Evolutionary conservation across 2,113 vertebrate genomes (phyloP), one percentile per base, ranked within the genome.

Genomic region (Thymallus thymallus): DNA sequence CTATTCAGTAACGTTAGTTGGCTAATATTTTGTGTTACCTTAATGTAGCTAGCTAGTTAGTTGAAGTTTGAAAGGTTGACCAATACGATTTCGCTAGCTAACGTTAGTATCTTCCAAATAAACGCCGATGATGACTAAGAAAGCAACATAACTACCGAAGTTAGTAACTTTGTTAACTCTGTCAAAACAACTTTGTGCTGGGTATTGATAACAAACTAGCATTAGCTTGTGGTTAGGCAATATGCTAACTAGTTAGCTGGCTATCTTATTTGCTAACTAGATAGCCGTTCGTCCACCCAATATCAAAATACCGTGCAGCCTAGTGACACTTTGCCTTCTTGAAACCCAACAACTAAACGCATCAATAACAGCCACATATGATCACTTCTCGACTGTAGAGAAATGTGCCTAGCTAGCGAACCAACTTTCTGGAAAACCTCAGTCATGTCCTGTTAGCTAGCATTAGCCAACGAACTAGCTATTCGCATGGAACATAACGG

Each of bases 341-440:
- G 56, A 60, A 22, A 1, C 56, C 18, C 56, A 22, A 60, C n/a
- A 60, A 10, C 56, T 60, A 60, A 23, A 60, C n/a, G 18, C 18
- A 22, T 22, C 6, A n/a, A 23, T 60, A 60, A 60, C n/a, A 6
- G 48, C 5, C 56, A 60, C 5, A 5, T 60, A 23, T 60, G 56
- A 23, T 22, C 23, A 5, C 48, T 51, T 51, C 48, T 51, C 16
- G n/a, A n/a, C n/a, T n/a, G n/a, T 51, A 51, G 16, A 41, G 16
- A 51, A 3, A 51, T 51, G 48, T 51, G 1, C 13, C 6, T 63
- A 24, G 61, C 32, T 30, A 23, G 68, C 73, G 18, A 9, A 46
- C 51, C 69, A 91, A 90, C 86, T 88, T 87, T 82, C 66, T 81
- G 73, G 23, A 72, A 71, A 65, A 1, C 45, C 64, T 58, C 46